These are phyloP conservation scores for Temnopleurus reevesii DNA, from an alignment of 53 echinoderm and acorn worm genomes.

Conservation along the genomic window DNA sequence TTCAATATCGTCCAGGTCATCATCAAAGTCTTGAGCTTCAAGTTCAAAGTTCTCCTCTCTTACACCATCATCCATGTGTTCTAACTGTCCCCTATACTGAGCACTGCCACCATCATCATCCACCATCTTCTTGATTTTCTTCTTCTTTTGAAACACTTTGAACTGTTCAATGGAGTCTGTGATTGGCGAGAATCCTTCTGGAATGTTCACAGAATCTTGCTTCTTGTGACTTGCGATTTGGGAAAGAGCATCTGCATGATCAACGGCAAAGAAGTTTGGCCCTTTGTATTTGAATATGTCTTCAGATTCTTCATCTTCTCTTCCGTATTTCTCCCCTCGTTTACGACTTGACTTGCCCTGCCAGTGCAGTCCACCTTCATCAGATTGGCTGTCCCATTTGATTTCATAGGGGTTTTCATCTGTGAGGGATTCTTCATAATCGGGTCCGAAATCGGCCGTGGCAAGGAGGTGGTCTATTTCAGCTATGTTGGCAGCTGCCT, in stretches of 20 bases:
- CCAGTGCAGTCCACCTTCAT: background rate
- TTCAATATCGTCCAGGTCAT: background rate
- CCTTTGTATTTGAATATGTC: background rate
- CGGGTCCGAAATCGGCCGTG: conserved; percentile 73
- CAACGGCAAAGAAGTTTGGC: conserved; percentile 50
- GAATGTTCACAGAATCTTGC: background rate
- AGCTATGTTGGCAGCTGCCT: conserved; percentile 74
- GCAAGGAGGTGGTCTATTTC: conserved; percentile 79
- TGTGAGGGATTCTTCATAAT: conserved; percentile 33
- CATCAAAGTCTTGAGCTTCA: background rate
- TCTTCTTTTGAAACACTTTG: conserved; percentile 42
- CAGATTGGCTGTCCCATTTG: background rate
- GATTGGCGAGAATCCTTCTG: conserved; percentile 39
- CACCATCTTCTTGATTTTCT: background rate
- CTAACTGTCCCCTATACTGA: conserved; percentile 14
- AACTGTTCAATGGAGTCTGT: conserved; percentile 47
- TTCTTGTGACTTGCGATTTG: conserved; percentile 31
- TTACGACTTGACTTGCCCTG: background rate
- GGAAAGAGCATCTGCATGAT: conserved; percentile 20
- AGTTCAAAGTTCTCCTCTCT: background rate
- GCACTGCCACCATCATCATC: background rate
- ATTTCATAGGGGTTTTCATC: background rate
- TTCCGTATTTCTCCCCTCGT: background rate
- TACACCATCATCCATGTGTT: background rate
- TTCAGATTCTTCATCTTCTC: background rate